Percentiles rank a stretch among this genome's conserved stretches.
Conservation (phyloP, 2,888 invertebrate genomes). For the Electrophaes corylata region DNA sequence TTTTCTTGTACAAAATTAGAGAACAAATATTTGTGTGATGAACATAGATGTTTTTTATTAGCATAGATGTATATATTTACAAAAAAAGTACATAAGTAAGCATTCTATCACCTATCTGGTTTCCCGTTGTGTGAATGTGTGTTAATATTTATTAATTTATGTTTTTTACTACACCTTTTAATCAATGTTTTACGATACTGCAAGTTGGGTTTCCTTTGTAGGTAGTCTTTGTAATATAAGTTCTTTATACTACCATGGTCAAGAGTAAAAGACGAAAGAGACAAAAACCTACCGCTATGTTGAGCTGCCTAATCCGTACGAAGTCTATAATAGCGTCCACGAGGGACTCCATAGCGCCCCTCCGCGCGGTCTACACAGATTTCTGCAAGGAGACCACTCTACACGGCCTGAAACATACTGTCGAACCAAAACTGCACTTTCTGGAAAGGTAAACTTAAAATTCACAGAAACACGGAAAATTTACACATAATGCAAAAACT, state of each 20-base stretch:
- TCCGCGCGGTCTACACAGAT: constrained; percentile 55
- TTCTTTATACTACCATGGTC: too few species aligned
- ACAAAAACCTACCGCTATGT: constrained; percentile 58
- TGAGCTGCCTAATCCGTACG: constrained; percentile 61
- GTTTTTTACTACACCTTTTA: too few species aligned
- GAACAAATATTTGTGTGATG: too few species aligned
- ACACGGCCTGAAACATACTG: constrained; percentile 78
- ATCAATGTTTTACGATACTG: too few species aligned
- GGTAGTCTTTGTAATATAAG: too few species aligned
- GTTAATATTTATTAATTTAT: too few species aligned
- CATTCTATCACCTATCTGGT: too few species aligned
- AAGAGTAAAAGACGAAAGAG: constrained; percentile 36
- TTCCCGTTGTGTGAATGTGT: too few species aligned
- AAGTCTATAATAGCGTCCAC: constrained; percentile 57
- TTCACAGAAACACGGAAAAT: constrained; percentile 9
- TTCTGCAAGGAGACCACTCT: constrained; percentile 74
- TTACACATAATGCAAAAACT: constrained; percentile 12
- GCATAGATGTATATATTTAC: too few species aligned
- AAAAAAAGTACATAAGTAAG: too few species aligned
- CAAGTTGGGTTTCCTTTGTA: background rate
- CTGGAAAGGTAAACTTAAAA: constrained; percentile 62
- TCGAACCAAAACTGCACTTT: constrained; percentile 66
- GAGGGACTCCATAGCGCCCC: constrained; percentile 51
- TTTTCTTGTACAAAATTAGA: too few species aligned
- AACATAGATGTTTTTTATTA: too few species aligned